These are phyloP conservation scores for Drosophila equinoxialis DNA, from an alignment of 1,140 invertebrate genomes.

Conservation along the genomic window DNA sequence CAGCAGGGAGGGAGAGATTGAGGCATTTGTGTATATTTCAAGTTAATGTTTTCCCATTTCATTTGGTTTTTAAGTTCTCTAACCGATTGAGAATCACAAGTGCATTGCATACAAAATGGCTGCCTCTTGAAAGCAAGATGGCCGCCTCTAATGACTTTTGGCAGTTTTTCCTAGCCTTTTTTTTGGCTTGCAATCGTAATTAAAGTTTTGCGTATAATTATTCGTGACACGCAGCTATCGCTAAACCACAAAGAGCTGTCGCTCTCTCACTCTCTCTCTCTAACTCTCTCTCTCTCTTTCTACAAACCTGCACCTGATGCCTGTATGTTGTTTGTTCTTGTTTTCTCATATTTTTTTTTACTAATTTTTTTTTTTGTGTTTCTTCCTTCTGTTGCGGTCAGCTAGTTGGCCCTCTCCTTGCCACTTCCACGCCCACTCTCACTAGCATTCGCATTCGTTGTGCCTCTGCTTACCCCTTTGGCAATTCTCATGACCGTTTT, in stretches of 20 bases:
- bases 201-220: background rate
- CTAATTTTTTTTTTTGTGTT: constrained; percentile 16
- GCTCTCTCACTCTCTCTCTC: constrained; percentile 9
- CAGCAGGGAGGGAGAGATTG: too few relatives aligned
- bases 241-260: constrained; percentile 4
- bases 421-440: constrained; percentile 9
- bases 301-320: constrained; percentile 45
- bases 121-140: too few relatives aligned
- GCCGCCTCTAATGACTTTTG: too few relatives aligned
- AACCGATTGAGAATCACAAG: too few relatives aligned
- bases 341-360: constrained; percentile 27
- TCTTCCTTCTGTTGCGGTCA: constrained; percentile 51
- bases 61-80: too few relatives aligned
- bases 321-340: constrained; percentile 44
- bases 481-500: constrained; percentile 71
- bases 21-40: too few relatives aligned
- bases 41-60: too few relatives aligned
- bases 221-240: background rate
- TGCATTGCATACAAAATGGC: too few relatives aligned
- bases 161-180: too few relatives aligned
- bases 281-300: background rate
- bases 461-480: constrained; percentile 30
- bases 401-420: constrained; percentile 25
- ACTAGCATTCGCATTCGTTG: constrained; percentile 9
- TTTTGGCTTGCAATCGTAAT: too few relatives aligned